Conservation (phyloP, 1,140 invertebrate species). For the Bombus vancouverensis region DNA sequence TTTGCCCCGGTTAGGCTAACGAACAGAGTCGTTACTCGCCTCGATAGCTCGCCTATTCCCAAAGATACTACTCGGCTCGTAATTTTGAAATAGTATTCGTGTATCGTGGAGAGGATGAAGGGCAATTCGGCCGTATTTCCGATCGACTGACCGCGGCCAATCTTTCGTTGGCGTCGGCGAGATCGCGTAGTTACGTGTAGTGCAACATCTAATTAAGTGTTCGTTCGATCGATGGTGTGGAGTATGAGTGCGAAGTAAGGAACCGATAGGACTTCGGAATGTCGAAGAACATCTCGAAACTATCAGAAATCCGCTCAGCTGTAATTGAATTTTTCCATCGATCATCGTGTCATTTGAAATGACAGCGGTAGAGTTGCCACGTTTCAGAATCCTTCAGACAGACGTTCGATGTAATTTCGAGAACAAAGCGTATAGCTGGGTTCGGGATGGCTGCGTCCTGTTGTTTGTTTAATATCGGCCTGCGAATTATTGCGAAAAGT, state of each 20-base stretch:
- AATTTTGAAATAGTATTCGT: conserved; percentile 2
- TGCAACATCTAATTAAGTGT: too few relatives aligned
- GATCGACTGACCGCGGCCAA: too few relatives aligned
- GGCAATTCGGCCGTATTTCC: not conserved
- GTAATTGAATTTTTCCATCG: not conserved
- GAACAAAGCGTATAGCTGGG: fast-evolving
- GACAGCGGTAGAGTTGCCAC: not conserved
- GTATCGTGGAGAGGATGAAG: conserved; percentile 4
- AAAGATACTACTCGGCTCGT: not conserved
- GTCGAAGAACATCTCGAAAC: too few relatives aligned
- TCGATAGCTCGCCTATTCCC: not conserved
- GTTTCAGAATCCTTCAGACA: too few relatives aligned
- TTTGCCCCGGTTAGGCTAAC: not conserved
- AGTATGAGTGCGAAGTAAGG: too few relatives aligned
- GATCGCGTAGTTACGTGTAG: too few relatives aligned
- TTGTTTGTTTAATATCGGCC: not conserved
- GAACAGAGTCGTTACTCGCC: conserved; percentile 6
- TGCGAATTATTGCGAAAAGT: not conserved
- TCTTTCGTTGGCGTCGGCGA: too few relatives aligned
- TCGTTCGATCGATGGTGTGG: too few relatives aligned
- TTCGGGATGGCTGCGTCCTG: not conserved
- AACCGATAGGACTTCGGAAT: too few relatives aligned
- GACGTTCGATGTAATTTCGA: not conserved
- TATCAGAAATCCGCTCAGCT: too few relatives aligned
- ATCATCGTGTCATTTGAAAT: too few relatives aligned